These are phyloP conservation scores for Eledona agricola DNA, from an alignment of 2,888 invertebrate species.

Conservation along the genomic window DNA sequence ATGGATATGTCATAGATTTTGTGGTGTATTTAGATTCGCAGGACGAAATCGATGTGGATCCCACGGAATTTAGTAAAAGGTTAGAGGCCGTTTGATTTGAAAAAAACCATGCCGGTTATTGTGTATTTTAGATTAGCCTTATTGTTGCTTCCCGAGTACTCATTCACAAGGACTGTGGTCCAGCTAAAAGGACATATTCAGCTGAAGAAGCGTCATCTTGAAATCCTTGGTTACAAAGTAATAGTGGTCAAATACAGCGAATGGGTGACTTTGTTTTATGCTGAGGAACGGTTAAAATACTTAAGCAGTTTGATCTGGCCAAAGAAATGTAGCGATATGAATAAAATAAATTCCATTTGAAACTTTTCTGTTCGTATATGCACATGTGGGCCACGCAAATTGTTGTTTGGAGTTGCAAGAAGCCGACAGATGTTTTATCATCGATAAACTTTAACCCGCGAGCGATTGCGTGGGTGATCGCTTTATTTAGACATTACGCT, in stretches of 20 bases:
- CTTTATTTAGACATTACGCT: too few relatives aligned
- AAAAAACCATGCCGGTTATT: conserved; percentile 15
- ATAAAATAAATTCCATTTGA: conserved; percentile 2
- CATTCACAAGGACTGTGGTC: conserved; percentile 63
- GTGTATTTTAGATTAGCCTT: conserved; percentile 62
- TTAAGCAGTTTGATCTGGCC: conserved; percentile 22
- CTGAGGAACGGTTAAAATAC: conserved; percentile 64
- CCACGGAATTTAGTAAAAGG: conserved; percentile 42
- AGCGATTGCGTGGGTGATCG: too few relatives aligned
- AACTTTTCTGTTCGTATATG: conserved; percentile 1
- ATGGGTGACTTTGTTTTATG: conserved; percentile 68
- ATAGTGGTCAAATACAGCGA: conserved; percentile 64
- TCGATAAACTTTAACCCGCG: conserved; percentile 31
- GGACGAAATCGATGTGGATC: conserved; percentile 32
- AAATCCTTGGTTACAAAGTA: conserved; percentile 71
- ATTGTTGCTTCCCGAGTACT: conserved; percentile 61
- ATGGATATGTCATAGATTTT: conserved; percentile 63
- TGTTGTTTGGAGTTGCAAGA: neutral
- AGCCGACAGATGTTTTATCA: conserved; percentile 21
- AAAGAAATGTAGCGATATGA: conserved; percentile 7
- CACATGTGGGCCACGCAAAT: neutral
- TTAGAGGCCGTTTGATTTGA: conserved; percentile 40
- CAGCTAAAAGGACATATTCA: conserved; percentile 65
- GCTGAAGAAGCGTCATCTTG: conserved; percentile 68
- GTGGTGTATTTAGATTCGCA: conserved; percentile 49